Percentiles rank a stretch among this genome's conserved stretches.
These are phyloP conservation scores for Buathra laborator DNA, from an alignment of 2,888 invertebrate genomes.

Conservation along the genomic window DNA sequence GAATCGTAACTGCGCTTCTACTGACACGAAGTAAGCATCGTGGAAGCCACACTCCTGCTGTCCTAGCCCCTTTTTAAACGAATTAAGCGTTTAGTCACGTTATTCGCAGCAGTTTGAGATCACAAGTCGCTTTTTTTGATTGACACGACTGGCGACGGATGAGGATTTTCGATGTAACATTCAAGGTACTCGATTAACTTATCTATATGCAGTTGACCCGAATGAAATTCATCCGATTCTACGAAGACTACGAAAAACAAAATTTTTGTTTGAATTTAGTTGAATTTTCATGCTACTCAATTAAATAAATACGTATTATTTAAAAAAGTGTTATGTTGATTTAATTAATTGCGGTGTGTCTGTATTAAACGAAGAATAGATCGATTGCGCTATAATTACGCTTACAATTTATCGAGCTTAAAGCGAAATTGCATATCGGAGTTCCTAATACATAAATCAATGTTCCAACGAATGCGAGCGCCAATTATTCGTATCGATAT, in stretches of 20 bases:
- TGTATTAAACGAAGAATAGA: no score
- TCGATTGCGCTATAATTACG: no score
- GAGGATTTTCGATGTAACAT: not conserved
- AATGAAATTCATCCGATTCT: not conserved
- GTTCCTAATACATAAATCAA: no score
- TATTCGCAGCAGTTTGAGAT: conserved; percentile 44
- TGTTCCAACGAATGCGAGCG: no score
- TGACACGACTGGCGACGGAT: conserved; percentile 44
- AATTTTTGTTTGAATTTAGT: no score
- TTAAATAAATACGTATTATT: no score
- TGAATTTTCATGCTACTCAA: no score
- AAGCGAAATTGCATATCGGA: no score
- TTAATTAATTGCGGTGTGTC: not conserved
- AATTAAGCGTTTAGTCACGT: conserved; percentile 82
- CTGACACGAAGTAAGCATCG: conserved; percentile 42
- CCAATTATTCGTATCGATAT: no score
- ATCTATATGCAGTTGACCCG: not conserved
- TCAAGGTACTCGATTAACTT: not conserved
- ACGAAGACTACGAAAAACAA: not conserved
- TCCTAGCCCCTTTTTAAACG: conserved; percentile 77
- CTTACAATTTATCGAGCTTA: no score
- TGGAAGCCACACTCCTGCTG: conserved; percentile 67
- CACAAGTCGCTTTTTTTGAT: conserved; percentile 43
- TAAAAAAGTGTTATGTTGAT: no score
- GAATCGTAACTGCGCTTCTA: conserved; percentile 53